Evolutionary conservation across 2,797 vertebrate genomes (phyloP), one percentile per base, ranked within the genome.

Genomic region (Chaetophractus vellerosus): DNA sequence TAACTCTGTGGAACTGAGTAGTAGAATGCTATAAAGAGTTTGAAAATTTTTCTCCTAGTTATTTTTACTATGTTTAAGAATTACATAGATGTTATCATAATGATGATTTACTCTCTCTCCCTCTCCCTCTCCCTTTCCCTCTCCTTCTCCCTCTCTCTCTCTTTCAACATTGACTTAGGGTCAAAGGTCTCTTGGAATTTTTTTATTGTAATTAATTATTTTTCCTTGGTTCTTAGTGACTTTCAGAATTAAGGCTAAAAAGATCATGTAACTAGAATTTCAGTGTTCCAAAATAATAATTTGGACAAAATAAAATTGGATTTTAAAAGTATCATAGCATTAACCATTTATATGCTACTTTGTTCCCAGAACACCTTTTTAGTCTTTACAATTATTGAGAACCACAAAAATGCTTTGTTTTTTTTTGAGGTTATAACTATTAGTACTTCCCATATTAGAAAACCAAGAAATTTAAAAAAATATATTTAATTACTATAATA

Each of bases 241-340:
- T 91, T 91, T 81, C 33, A 91, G 75, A 89, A 81, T 81, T 85
- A 85, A 93, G 55, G 68, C 14, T 63, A 61, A 59, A 41, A 88
- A 87, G 48, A 3, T 19, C 15, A 41, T 36, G 61, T 59, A 84
- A 59, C n/a, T 88, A 31, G 36, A 57, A 75, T 81, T 2, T 61
- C 45, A 63, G 2, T 90, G 45, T 69, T 48, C 12, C 16, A 31
- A 82, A 82, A 81, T 6, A 80, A 76, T 75, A n/a, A 69, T 55
- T 82, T 76, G 41, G 31, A 76, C 93, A 95, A 14, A 82, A 71
- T 71, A 5, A 6, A 71, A n/a, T 26, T 63, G 7, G 19, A 24
- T 45, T 55, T 71, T 69, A 55, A 69, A 63, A 63, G 28, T 9
- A 14, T 52, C 38, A 61, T 50, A 45, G 21, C 31, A 72, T 78